These are phyloP conservation scores for Leptoclinus maculatus DNA, from an alignment of 2,797 vertebrate genomes.

Conservation along the genomic window DNA sequence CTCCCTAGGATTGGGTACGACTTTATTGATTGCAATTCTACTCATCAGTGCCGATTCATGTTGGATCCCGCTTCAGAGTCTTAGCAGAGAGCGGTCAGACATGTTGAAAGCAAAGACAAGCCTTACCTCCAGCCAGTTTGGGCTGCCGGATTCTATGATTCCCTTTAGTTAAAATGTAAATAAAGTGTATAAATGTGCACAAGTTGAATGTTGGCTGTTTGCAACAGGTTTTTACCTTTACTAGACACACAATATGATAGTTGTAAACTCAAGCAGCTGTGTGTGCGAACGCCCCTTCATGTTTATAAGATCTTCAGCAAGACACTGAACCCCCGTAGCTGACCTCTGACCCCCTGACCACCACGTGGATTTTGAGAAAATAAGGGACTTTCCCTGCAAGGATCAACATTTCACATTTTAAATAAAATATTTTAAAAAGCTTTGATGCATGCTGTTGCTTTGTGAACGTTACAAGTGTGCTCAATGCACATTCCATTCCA, in stretches of 20 bases:
- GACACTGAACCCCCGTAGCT: constrained; percentile 12
- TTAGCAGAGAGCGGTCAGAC: too few relatives aligned
- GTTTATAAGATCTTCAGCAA: constrained; percentile 24
- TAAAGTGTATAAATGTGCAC: not conserved
- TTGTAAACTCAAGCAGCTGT: constrained; percentile 29
- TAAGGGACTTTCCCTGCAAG: constrained; percentile 4
- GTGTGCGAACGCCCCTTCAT: constrained; percentile 22
- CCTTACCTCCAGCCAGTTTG: not conserved
- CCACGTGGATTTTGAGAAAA: not conserved
- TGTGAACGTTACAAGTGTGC: not conserved
- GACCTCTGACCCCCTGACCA: constrained; percentile 48
- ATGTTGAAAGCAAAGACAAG: not conserved
- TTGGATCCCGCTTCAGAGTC: not conserved
- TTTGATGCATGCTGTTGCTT: not conserved
- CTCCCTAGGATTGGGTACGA: not conserved
- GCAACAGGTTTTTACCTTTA: not conserved
- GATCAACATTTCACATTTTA: not conserved
- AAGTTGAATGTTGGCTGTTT: not conserved
- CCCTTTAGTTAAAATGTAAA: not conserved
- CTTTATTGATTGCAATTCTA: not conserved
- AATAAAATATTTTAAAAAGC: constrained; percentile 1
- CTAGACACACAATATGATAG: not conserved
- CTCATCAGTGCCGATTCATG: too few relatives aligned
- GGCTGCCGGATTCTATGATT: not conserved
- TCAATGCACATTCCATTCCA: not conserved